Evolutionary conservation across 1,140 invertebrate genomes (phyloP).

Genomic region (Hormaphis cornu): DNA sequence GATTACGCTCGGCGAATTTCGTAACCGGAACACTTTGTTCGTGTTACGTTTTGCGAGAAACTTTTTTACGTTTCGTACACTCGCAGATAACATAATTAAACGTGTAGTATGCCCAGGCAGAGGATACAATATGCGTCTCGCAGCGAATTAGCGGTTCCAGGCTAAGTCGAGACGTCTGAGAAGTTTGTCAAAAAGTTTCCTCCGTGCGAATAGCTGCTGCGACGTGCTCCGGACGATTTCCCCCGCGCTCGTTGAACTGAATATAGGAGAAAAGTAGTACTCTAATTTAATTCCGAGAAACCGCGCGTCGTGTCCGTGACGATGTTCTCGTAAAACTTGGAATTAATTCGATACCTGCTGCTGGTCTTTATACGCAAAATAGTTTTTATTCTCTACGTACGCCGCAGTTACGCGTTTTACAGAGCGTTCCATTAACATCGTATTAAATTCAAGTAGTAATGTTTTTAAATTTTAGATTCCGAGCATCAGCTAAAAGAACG

Average conservation of each 20-base stretch:
- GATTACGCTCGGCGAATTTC: no score
- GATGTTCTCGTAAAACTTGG: background rate
- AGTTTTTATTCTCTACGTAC: background rate
- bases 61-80: background rate
- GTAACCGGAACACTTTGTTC: no score
- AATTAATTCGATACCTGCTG: background rate
- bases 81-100: background rate
- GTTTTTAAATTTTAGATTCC: no score
- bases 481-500: no score
- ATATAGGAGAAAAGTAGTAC: background rate
- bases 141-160: background rate
- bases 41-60: no score
- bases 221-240: background rate
- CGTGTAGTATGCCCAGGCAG: background rate
- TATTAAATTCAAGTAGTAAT: no score
- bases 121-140: background rate
- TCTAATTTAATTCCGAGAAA: conserved; percentile 20
- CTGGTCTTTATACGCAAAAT: background rate
- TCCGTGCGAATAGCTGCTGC: background rate
- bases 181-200: conserved; percentile 17
- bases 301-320: no score
- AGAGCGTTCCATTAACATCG: no score
- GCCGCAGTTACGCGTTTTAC: no score
- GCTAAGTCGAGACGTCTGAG: background rate
- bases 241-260: background rate